Percentiles rank a stretch among this genome's conserved stretches.
Evolutionary conservation across 2,113 vertebrate species (phyloP).

Genomic region (Murina feae): DNA sequence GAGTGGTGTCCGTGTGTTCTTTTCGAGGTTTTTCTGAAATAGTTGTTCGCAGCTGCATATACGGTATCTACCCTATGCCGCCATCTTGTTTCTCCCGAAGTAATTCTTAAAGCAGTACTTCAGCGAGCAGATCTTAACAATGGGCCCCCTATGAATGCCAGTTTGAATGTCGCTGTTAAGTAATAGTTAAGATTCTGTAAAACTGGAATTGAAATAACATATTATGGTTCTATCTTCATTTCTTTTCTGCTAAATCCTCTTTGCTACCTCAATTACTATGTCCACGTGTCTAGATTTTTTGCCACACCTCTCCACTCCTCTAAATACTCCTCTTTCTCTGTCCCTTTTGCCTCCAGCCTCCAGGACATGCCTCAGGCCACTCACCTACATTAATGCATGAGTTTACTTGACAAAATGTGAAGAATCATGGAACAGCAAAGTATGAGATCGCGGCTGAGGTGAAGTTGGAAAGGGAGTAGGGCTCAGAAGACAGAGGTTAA

Average conservation of each 20-base stretch:
- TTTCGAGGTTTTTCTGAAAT: no score
- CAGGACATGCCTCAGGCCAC: background rate
- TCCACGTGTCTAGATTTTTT: background rate
- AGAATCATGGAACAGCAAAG: background rate
- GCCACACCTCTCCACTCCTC: background rate
- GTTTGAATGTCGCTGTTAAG: background rate
- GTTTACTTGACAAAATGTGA: background rate
- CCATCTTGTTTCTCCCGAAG: no score
- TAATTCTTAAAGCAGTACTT: conserved; percentile 35
- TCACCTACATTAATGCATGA: background rate
- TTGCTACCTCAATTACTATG: background rate
- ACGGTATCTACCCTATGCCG: no score
- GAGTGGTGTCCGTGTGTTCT: no score
- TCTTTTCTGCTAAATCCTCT: background rate
- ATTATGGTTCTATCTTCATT: background rate
- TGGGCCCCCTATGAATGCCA: background rate
- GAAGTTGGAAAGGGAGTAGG: background rate
- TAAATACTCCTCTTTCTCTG: background rate
- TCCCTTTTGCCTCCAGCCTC: background rate
- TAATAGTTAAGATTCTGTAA: background rate
- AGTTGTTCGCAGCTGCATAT: no score
- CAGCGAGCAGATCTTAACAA: background rate
- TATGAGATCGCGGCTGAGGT: background rate
- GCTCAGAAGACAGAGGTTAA: background rate
- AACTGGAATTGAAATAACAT: background rate